Evolutionary conservation across 2,888 invertebrate species (phyloP), one percentile per base, ranked within the genome.

Genomic region (Macaria liturata): DNA sequence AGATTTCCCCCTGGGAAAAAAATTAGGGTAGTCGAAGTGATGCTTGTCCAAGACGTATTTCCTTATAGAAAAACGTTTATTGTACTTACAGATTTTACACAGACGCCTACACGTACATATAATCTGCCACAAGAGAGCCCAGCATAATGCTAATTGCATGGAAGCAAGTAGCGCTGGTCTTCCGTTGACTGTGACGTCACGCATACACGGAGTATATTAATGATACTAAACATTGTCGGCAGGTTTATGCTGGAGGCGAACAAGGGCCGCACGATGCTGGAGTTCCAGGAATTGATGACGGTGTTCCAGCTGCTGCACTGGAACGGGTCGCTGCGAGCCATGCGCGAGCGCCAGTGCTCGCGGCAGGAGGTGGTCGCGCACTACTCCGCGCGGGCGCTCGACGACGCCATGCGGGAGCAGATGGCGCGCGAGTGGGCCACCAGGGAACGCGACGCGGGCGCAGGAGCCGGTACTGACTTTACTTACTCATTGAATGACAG

Each of bases 201-300:
- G 20, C 20, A 20, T 20, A 20, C 20, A 20, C 20, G 20, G 2
- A 20, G 20, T 1, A 20, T 20, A 20, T 20, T 20, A 20, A 20
- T 20, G 20, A 20, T 2, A n/a, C 8, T 48, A 2, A 4, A 4
- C 31, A 9, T 45, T 45, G n/a, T 9, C 43, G 65, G 32, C 80
- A 95, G 96, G 77, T 95, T 95, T 77, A 95, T 95, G 95, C 84
- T 95, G 69, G 95, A 94, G 87, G 94, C 94, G 39, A 97, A 96
- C 86, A 98, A 97, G 68, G 98, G 98, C 8, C 95, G 97, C 67
- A 98, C 98, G 53, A 98, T 98, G 98, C 93, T 98, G 67, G 98
- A 98, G 86, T 98, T 98, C 92, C 98, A 98, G 87, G 98, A 98
- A 84, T 91, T 98, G 75, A 98, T 98, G 98, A 98, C 98, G n/a